Base-by-base conservation (phyloP, 2,888 invertebrate genomes). In the Hirtodrosophila cameraria region DNA sequence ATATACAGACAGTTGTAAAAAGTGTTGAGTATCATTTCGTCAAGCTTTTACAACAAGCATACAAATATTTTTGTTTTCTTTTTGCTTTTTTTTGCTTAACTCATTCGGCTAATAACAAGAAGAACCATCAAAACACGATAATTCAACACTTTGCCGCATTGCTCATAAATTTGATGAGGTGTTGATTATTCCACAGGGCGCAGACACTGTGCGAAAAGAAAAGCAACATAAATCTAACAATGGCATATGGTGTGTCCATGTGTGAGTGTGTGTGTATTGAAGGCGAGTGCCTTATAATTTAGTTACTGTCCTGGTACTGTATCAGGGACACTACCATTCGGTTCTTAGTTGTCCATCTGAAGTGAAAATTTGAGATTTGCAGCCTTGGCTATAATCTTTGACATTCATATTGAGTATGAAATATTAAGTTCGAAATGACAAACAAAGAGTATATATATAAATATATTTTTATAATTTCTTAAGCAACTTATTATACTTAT, bases 151-250 rank as follows among this genome's bases (percentile, higher is more conserved):
- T 75, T 67, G 62, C 52, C 70, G 65, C 66, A 75, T 52, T 75
- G 79, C 79, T 75, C 71, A 66, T 75, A 79, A 66, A 79, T 70
- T 75, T 79, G 39, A 75, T 63, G 75, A 70, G 59, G 69, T 58
- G 69, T 63, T 58, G 58, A 69, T 54, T 54, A 48, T 59, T 42
- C 59, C 75, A 42, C 20, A 50, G 53, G 69, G 48, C 33, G 35
- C 31, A 30, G 35, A 23, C 36, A 45, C 41, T 49, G 20, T 13
- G 30, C 43, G 18, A 36, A 35, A 31, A 30, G 25, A 23, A 49
- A 43, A 25, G 39, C 30, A 20, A 23, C 74, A 67, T 73, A 77
- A 77, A 73, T 73, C 67, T 38, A 48, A 67, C 35, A 57, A 45
- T 49, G 67, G 45, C 72, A 52, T 50, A 30, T 33, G 39, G 38